Conservation (phyloP, 2,113 vertebrate genomes). For the Myotis davidii region DNA sequence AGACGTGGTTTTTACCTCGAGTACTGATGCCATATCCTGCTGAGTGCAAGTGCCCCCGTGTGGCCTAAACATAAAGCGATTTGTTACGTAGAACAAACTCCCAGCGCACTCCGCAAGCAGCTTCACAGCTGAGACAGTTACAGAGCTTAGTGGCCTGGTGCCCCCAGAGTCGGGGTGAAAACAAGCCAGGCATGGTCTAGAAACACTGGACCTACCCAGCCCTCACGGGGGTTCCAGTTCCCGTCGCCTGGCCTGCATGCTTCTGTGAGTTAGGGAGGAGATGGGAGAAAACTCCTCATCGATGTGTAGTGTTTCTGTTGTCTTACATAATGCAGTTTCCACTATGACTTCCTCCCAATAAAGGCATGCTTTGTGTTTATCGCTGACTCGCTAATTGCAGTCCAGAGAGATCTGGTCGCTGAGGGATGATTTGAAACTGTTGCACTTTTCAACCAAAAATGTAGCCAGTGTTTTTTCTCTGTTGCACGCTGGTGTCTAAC, state of each 20-base stretch:
- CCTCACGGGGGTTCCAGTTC: accelerated
- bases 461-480: background rate
- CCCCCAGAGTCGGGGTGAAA: background rate
- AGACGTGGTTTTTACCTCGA: background rate
- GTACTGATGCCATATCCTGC: background rate
- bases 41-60: accelerated
- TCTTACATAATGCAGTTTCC: background rate
- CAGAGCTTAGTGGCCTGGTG: too few relatives aligned
- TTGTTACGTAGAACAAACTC: accelerated
- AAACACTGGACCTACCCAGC: background rate
- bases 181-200: background rate
- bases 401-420: too few relatives aligned
- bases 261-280: background rate
- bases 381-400: background rate
- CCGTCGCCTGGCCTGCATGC: accelerated
- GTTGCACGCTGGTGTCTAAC: background rate
- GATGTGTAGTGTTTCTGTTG: accelerated
- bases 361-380: background rate
- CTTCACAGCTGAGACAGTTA: background rate
- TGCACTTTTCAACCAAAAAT: background rate
- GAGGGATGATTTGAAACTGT: background rate
- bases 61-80: accelerated
- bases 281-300: background rate
- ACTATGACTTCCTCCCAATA: background rate
- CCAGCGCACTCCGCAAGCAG: accelerated